Percentiles rank a stretch among this genome's conserved stretches.
phyloP scores from a whole-genome alignment of 2,113 vertebrate species.

The Acinonyx jubatus region DNA sequence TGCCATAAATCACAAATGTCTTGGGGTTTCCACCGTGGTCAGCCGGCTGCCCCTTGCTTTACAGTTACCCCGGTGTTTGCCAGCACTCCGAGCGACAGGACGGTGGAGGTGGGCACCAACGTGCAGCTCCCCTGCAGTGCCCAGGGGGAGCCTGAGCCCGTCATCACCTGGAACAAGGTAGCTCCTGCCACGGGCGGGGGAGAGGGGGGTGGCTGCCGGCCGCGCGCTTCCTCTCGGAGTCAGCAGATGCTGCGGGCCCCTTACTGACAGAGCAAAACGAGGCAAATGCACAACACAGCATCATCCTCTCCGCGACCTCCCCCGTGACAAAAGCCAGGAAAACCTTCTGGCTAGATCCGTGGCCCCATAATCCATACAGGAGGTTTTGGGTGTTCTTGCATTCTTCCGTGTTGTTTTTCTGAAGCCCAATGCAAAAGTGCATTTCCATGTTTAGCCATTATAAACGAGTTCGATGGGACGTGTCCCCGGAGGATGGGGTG shows the following conservation, averaged over 20 bases:
- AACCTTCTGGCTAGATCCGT: accelerated
- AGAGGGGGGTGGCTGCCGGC: too few species aligned
- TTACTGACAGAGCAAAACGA: accelerated
- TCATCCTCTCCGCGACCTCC: accelerated
- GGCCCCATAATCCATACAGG: accelerated
- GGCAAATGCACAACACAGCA: accelerated
- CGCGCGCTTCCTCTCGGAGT: accelerated
- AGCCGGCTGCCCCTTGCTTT: conserved; percentile 57
- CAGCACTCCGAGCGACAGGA: conserved; percentile 94
- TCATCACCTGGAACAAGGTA: conserved; percentile 99
- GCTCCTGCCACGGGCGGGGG: background rate
- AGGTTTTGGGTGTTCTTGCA: accelerated
- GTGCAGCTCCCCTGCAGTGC: conserved; percentile 96
- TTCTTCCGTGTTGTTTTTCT: background rate
- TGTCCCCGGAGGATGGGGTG: too few species aligned
- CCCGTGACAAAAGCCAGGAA: accelerated
- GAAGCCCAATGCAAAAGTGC: background rate
- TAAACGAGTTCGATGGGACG: accelerated
- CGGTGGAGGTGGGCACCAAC: conserved; percentile 94
- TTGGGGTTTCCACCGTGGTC: accelerated
- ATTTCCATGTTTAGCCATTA: accelerated
- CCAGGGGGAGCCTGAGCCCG: conserved; percentile 94
- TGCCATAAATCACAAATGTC: accelerated
- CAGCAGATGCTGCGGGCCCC: accelerated
- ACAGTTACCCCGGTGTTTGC: conserved; percentile 97